These are phyloP conservation scores for Euura lappo DNA, from an alignment of 1,140 invertebrate genomes.

Conservation along the genomic window DNA sequence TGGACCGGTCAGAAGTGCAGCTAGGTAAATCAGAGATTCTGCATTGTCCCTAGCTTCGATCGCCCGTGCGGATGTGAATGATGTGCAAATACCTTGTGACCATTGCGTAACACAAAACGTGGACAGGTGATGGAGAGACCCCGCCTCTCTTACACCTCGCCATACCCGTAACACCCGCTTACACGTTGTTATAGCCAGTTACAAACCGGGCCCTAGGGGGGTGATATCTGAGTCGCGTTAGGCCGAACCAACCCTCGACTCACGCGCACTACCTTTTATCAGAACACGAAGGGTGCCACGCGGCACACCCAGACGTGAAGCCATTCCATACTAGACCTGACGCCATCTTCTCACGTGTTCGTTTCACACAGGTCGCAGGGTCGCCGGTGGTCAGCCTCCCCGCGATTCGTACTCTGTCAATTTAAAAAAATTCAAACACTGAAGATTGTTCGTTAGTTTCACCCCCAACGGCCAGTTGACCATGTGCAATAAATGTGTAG, in stretches of 20 bases:
- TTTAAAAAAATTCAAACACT: too few relatives aligned
- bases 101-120: constrained; percentile 30
- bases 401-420: neutral
- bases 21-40: too few relatives aligned
- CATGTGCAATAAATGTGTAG: too few relatives aligned
- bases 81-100: too few relatives aligned
- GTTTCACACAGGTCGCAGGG: neutral
- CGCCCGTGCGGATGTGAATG: too few relatives aligned
- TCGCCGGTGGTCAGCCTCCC: neutral
- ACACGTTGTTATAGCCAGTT: constrained; percentile 30
- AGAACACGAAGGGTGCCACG: constrained; percentile 24
- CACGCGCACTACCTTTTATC: constrained; percentile 35
- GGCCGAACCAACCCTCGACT: constrained; percentile 26
- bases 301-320: constrained; percentile 24
- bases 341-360: constrained; percentile 42
- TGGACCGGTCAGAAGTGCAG: too few relatives aligned
- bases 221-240: constrained; percentile 47
- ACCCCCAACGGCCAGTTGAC: too few relatives aligned
- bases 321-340: constrained; percentile 40
- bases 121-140: constrained; percentile 36
- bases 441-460: too few relatives aligned
- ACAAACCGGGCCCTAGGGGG: constrained; percentile 50
- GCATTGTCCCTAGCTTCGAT: too few relatives aligned
- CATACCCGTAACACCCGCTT: neutral
- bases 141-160: constrained; percentile 45